A percentile compares a stretch with the other conserved stretches of the same genome.
Evolutionary conservation across 30 jellyfish, hydroid and myxozoan species (phyloP).

Genomic region (Rhopilema esculentum): DNA sequence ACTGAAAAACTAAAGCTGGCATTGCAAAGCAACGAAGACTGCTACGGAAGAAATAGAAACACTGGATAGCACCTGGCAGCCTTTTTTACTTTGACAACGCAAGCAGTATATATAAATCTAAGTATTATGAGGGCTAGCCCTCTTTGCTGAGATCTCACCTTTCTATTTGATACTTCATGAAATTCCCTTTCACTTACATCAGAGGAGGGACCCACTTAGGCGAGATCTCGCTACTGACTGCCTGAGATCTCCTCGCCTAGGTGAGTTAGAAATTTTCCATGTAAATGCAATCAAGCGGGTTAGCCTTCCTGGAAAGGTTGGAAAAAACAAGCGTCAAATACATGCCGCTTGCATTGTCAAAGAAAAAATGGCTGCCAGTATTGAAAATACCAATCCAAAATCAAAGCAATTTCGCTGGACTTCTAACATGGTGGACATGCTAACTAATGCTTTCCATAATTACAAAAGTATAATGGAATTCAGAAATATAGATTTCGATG

Average conservation of each 20-base stretch:
- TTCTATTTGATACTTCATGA: no score
- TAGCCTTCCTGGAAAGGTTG: not conserved
- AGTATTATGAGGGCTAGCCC: no score
- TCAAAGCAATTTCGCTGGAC: conserved; percentile 63
- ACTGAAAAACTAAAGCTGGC: conserved; percentile 25
- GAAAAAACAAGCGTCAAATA: not conserved
- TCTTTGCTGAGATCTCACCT: no score
- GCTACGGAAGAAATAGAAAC: conserved; percentile 53
- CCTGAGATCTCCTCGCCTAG: not conserved
- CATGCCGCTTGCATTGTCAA: conserved; percentile 4
- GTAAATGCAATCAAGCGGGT: conserved; percentile 11
- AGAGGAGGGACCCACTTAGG: conserved; percentile 41
- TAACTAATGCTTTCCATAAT: conserved; percentile 34
- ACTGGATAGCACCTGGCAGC: conserved; percentile 49
- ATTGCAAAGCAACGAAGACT: conserved; percentile 55
- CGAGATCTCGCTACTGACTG: conserved; percentile 35
- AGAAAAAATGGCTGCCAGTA: conserved; percentile 6
- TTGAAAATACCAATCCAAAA: conserved; percentile 34
- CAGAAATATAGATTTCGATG: conserved; percentile 71
- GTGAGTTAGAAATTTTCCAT: no score
- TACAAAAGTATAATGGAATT: conserved; percentile 61
- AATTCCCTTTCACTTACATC: no score
- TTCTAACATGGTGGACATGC: conserved; percentile 51
- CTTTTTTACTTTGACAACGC: no score
- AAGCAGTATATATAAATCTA: no score